These are phyloP conservation scores for Conus ventricosus DNA, from an alignment of 1,140 invertebrate genomes.

Conservation along the genomic window DNA sequence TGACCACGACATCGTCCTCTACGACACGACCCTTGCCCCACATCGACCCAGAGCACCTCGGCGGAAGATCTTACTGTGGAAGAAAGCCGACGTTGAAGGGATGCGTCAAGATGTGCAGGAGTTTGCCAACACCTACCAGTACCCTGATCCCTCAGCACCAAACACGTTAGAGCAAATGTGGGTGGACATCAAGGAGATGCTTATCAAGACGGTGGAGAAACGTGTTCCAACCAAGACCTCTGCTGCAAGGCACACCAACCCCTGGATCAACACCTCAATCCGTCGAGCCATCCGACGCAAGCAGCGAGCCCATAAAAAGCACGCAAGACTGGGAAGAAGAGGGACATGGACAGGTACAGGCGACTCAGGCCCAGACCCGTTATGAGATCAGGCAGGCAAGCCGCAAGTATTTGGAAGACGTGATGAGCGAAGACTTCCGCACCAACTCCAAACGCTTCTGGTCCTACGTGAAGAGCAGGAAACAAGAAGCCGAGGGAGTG, in stretches of 20 bases:
- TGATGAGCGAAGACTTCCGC: too few relatives aligned
- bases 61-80: slow-evolving; percentile 8
- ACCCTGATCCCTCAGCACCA: background rate
- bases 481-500: too few relatives aligned
- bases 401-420: too few relatives aligned
- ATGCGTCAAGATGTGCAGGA: background rate
- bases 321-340: too few relatives aligned
- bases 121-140: background rate
- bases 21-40: background rate
- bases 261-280: background rate
- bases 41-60: background rate
- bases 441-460: too few relatives aligned
- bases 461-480: too few relatives aligned
- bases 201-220: too few relatives aligned
- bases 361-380: too few relatives aligned
- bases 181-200: background rate
- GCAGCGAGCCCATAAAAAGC: background rate
- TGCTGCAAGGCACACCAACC: background rate
- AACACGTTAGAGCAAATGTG: background rate
- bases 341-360: too few relatives aligned
- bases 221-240: background rate
- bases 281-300: background rate
- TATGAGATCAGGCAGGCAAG: too few relatives aligned
- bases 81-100: background rate
- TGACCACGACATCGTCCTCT: slow-evolving; percentile 12